Evolutionary conservation across 2,888 invertebrate genomes (phyloP).

Genomic region (Tenthredo notha): DNA sequence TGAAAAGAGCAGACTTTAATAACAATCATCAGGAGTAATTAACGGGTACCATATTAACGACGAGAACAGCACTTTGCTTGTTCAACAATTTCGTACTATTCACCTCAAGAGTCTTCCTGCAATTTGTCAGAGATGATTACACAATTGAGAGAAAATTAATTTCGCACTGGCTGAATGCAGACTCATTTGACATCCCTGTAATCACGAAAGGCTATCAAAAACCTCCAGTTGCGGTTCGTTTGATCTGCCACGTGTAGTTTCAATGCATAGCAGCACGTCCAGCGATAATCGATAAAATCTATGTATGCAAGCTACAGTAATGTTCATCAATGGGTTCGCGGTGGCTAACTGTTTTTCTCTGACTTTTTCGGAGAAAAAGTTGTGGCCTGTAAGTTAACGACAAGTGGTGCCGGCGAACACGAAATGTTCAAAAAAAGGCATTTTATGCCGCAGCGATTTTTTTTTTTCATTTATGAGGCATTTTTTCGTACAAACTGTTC

Average conservation of each 20-base stretch:
- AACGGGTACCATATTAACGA: conserved; percentile 14
- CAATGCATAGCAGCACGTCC: too few species aligned
- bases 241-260: not conserved
- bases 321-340: too few species aligned
- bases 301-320: not conserved
- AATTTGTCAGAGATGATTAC: not conserved
- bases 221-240: not conserved
- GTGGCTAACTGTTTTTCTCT: too few species aligned
- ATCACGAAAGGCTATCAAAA: not conserved
- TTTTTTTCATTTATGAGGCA: too few species aligned
- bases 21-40: not conserved
- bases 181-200: not conserved
- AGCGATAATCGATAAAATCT: not conserved
- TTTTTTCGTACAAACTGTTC: too few species aligned
- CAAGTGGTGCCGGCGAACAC: too few species aligned
- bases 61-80: not conserved
- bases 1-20: conserved; percentile 18
- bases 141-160: not conserved
- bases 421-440: too few species aligned
- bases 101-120: not conserved
- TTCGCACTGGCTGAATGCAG: not conserved
- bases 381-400: too few species aligned
- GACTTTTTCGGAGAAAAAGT: too few species aligned
- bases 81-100: conserved; percentile 22
- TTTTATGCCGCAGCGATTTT: too few species aligned